Conservation (phyloP, 1,140 invertebrate genomes). For the Diploscapter pachys region DNA sequence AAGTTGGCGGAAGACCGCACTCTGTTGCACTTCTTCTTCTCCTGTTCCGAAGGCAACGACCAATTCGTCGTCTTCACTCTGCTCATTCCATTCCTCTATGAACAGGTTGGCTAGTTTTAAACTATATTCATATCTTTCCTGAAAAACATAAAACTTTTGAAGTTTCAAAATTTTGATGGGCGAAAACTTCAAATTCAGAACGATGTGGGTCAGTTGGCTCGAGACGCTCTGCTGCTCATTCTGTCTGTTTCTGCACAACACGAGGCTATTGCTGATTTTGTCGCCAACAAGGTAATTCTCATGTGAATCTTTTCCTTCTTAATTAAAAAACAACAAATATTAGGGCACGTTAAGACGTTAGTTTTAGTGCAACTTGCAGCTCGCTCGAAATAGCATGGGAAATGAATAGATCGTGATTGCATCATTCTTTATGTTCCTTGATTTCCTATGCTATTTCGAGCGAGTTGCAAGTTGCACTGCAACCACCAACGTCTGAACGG, state of each 20-base stretch:
- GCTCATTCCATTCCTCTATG: slow-evolving; percentile 83
- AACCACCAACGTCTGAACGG: too few species aligned
- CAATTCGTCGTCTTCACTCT: slow-evolving; percentile 84
- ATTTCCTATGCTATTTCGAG: too few species aligned
- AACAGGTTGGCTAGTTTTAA: slow-evolving; percentile 60
- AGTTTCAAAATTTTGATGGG: too few species aligned
- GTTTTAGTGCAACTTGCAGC: too few species aligned
- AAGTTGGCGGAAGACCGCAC: slow-evolving; percentile 77
- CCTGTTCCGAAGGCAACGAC: slow-evolving; percentile 66
- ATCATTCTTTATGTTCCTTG: too few species aligned
- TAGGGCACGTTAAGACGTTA: too few species aligned
- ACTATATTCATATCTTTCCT: neutral
- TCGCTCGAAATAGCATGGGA: too few species aligned
- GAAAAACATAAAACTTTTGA: too few species aligned
- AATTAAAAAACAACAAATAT: too few species aligned
- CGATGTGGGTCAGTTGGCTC: slow-evolving; percentile 80
- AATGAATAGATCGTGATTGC: too few species aligned
- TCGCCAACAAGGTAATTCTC: slow-evolving; percentile 64
- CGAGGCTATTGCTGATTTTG: slow-evolving; percentile 77
- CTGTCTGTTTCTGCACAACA: slow-evolving; percentile 85
- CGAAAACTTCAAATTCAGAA: slow-evolving; percentile 65
- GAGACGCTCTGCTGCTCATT: slow-evolving; percentile 86
- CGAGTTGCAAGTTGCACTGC: too few species aligned
- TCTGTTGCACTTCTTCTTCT: slow-evolving; percentile 83
- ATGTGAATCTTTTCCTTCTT: too few species aligned